Percentiles rank a stretch among this genome's conserved stretches.
phyloP scores from a whole-genome alignment of 1,140 invertebrate genomes.

The Drosophila arawakana region DNA sequence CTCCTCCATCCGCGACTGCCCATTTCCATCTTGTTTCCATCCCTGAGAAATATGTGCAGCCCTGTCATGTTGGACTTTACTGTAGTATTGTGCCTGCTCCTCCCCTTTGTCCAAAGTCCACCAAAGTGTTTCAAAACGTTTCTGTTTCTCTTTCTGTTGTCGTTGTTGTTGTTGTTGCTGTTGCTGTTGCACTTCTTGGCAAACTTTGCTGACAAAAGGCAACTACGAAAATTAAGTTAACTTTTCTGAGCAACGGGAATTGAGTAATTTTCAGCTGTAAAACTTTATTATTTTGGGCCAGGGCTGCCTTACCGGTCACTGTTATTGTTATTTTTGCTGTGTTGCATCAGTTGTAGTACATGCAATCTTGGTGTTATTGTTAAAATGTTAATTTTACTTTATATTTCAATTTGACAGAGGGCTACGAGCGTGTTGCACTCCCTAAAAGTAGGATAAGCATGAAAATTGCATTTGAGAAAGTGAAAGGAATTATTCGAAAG shows the following conservation, averaged over 20 bases:
- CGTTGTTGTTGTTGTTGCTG: conserved; percentile 5
- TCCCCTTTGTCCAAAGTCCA: conserved; percentile 21
- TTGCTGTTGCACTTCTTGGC: conserved; percentile 55
- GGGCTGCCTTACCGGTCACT: conserved; percentile 35
- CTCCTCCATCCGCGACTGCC: not conserved
- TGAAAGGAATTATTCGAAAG: not conserved
- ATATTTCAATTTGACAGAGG: not conserved
- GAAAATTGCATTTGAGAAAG: not conserved
- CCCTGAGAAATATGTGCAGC: conserved; percentile 12
- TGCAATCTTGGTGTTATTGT: conserved; percentile 75
- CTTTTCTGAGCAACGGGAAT: conserved; percentile 77
- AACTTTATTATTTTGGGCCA: conserved; percentile 75
- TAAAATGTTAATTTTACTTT: conserved; percentile 74
- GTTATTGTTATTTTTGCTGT: conserved; percentile 38
- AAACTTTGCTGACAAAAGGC: conserved; percentile 69
- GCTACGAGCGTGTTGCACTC: not conserved
- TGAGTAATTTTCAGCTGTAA: conserved; percentile 80
- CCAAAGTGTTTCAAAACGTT: conserved; percentile 70
- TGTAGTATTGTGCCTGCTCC: conserved; percentile 14
- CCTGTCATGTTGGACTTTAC: conserved; percentile 11
- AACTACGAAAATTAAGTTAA: conserved; percentile 79
- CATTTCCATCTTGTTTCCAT: too few relatives aligned
- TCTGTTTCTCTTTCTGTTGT: conserved; percentile 8
- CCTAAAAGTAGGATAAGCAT: not conserved
- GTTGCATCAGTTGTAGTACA: conserved; percentile 70